These are phyloP conservation scores for Vipera latastei DNA, from an alignment of 2,797 vertebrate genomes.

Conservation along the genomic window DNA sequence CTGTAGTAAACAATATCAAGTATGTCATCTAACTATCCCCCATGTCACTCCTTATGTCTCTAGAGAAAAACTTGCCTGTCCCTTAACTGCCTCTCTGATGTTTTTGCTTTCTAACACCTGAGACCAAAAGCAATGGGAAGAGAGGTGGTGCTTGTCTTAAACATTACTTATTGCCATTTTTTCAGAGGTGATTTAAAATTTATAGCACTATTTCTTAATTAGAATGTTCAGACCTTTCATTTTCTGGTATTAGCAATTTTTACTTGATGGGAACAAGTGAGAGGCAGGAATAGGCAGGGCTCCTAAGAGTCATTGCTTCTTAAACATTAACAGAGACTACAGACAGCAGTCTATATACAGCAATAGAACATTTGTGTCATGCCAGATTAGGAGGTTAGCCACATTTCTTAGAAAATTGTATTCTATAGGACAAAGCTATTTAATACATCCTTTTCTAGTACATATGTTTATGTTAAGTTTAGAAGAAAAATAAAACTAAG, in stretches of 20 bases:
- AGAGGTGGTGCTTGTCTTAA: neutral
- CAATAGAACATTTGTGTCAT: neutral
- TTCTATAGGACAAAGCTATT: slow-evolving; percentile 30
- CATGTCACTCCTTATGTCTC: neutral
- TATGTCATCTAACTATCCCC: neutral
- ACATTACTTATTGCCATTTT: neutral
- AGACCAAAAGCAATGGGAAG: neutral
- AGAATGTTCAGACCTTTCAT: neutral
- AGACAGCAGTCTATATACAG: neutral
- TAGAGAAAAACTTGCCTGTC: neutral
- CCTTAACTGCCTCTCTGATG: neutral
- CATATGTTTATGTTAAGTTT: neutral
- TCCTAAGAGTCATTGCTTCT: neutral
- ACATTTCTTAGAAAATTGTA: neutral
- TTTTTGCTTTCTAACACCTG: neutral
- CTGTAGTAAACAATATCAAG: neutral
- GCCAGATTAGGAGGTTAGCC: neutral
- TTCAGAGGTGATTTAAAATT: slow-evolving; percentile 1
- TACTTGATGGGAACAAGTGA: neutral
- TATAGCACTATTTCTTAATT: neutral
- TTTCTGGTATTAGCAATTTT: neutral
- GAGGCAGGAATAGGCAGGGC: neutral
- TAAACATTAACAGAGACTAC: neutral
- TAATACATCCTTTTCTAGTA: slow-evolving; percentile 35
- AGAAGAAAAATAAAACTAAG: slow-evolving; percentile 29